Base-by-base conservation (phyloP, 92 coral and sea anemone genomes). In the Paragorgia papillata region DNA sequence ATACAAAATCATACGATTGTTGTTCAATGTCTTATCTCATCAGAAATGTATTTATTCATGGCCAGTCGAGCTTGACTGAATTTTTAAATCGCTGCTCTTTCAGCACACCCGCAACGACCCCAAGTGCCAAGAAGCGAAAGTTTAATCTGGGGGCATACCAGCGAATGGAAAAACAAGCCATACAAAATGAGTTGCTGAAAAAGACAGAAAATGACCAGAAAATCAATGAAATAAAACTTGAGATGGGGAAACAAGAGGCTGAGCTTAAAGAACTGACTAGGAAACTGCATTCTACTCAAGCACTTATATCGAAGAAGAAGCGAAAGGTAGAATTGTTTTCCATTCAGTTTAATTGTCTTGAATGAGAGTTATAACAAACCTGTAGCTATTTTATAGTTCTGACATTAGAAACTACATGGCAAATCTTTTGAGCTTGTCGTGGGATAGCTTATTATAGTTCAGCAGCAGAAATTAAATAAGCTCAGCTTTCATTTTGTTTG, bases 141-240 rank as follows among this genome's bases (percentile, higher is more conserved):
- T 79, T 79, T 26, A 39, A 64, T 22, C 76, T 79, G 39, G 76
- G 76, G 0, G 83, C 22, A 43, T 79, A 41, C 43, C 81, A 75
- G 49, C 57, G 70, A 1, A 0, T 33, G 29, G 57, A 75, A 57
- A 75, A 75, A 43, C 69, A 57, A 31, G 15, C 39, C 17, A 15
- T 75, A 54, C 51, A 75, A 37, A 40, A 46, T n/a, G 29, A 40
- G n/a, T 22, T 57, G 22, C 22, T 79, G 20, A 53, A 59, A 26
- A 79, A 79, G 56, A 49, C 48, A 53, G 76, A 79, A 25, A 79
- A 65, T 79, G 83, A 79, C n/a, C 44, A 79, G 46, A 53, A 79
- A 63, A 65, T 79, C 18, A 32, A 79, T 49, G 39, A 79, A 34
- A 18, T 44, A 7, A 50, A 40, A 55, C 64, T 28, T 50, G 53